A percentile compares a stretch with the other conserved stretches of the same genome.
phyloP scores from a whole-genome alignment of 2,797 vertebrate species.

The Pipistrellus pipistrellus region DNA sequence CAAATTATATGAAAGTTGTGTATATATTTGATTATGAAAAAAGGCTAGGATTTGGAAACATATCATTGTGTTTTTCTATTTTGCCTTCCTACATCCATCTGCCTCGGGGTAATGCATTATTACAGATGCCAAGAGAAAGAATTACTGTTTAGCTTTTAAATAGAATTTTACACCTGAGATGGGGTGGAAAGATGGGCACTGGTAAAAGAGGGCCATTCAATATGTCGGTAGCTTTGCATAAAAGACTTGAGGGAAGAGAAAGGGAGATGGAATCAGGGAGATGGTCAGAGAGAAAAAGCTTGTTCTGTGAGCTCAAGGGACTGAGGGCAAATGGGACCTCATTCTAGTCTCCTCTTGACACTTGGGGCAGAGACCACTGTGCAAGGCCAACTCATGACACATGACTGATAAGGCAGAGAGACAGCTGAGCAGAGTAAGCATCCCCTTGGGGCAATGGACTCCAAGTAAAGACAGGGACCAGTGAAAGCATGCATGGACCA shows the following conservation, averaged over 20 bases:
- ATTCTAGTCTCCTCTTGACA: background rate
- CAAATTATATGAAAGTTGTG: slow-evolving; percentile 62
- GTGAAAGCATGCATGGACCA: background rate
- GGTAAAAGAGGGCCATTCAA: background rate
- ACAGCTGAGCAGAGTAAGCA: background rate
- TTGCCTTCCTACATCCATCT: slow-evolving; percentile 69
- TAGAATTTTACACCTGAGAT: slow-evolving; percentile 16
- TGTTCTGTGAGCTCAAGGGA: background rate
- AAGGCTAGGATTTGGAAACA: slow-evolving; percentile 59
- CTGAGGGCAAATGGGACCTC: background rate
- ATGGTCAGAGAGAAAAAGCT: background rate
- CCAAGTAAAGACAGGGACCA: background rate
- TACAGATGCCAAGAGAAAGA: slow-evolving; percentile 62
- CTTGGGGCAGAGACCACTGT: background rate
- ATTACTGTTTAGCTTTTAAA: slow-evolving; percentile 53
- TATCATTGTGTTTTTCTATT: slow-evolving; percentile 69
- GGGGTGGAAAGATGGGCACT: slow-evolving; percentile 5
- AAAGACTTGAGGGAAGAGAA: background rate
- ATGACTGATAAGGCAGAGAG: background rate
- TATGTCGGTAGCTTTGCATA: background rate
- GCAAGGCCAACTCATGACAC: background rate
- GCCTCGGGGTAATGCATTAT: slow-evolving; percentile 14
- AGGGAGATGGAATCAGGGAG: background rate
- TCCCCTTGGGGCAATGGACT: background rate
- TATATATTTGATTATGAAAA: slow-evolving; percentile 70